Evolutionary conservation across 1,140 invertebrate genomes (phyloP).

Genomic region (Pseudoatta argentina): DNA sequence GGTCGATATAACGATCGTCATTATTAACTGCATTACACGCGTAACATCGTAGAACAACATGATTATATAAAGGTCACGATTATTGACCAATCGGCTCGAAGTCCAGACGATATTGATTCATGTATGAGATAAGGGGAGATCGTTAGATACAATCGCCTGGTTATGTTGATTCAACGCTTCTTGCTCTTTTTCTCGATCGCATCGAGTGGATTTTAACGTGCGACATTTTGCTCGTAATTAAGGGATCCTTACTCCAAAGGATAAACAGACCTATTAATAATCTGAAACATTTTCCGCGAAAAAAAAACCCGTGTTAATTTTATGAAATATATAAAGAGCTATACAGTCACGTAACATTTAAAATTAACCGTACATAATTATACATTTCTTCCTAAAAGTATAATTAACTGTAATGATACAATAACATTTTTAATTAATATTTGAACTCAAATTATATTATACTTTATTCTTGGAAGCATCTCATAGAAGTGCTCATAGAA

Average conservation of each 20-base stretch:
- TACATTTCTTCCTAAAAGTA: not conserved
- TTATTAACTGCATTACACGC: conserved; percentile 49
- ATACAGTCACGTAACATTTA: not conserved
- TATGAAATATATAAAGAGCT: not conserved
- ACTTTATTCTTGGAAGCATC: not conserved
- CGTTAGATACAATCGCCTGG: conserved; percentile 35
- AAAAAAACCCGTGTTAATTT: not conserved
- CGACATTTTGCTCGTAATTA: not conserved
- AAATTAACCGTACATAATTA: not conserved
- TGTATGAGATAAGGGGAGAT: conserved; percentile 24
- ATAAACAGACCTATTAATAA: not conserved
- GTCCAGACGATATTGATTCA: conserved; percentile 44
- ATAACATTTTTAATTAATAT: not conserved
- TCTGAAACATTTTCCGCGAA: not conserved
- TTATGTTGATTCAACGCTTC: conserved; percentile 33
- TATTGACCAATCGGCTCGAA: conserved; percentile 54
- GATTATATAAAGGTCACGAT: conserved; percentile 52
- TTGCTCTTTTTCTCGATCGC: not conserved
- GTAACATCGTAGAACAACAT: conserved; percentile 37
- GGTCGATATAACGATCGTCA: conserved; percentile 40
- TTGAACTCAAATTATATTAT: not conserved
- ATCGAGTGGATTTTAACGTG: conserved; percentile 13
- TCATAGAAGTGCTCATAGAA: not conserved
- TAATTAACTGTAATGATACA: not conserved
- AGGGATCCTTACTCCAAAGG: not conserved